Conservation (phyloP, 1,140 invertebrate genomes). For the Drosophila santomea region DNA sequence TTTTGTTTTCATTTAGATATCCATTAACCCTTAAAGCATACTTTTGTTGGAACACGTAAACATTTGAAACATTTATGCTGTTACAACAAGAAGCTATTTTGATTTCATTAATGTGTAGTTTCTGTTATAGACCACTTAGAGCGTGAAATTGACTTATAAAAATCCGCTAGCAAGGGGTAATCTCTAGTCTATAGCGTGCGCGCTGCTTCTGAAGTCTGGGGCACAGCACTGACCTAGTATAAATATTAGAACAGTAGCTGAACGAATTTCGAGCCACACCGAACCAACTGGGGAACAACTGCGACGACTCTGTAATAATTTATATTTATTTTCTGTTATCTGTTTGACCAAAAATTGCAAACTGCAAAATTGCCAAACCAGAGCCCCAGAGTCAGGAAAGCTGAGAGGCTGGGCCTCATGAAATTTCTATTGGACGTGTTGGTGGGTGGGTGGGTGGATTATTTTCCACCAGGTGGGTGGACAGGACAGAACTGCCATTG, state of each 20-base stretch:
- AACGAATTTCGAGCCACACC: conserved; percentile 23
- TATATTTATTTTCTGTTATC: conserved; percentile 60
- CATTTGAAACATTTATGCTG: no score
- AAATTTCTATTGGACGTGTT: conserved; percentile 35
- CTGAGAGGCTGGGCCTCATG: conserved; percentile 20
- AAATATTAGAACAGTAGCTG: conserved; percentile 40
- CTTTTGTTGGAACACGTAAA: not conserved
- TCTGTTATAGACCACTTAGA: no score
- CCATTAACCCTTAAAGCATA: not conserved
- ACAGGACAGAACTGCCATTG: conserved; percentile 25
- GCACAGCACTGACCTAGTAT: conserved; percentile 26
- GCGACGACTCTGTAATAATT: conserved; percentile 44
- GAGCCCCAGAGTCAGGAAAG: not conserved
- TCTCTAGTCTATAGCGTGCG: not conserved
- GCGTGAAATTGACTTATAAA: no score
- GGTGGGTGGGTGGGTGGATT: not conserved
- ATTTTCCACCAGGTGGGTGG: not conserved
- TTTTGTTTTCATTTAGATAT: not conserved
- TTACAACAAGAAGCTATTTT: no score
- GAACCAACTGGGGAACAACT: conserved; percentile 17
- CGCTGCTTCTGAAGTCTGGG: not conserved
- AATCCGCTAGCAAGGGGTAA: not conserved
- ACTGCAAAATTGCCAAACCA: conserved; percentile 35
- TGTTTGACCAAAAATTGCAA: conserved; percentile 57
- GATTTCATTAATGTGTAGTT: no score